A percentile compares a stretch with the other conserved stretches of the same genome.
Conservation (phyloP, 2,113 vertebrate species). For the Urocitellus parryii region DNA sequence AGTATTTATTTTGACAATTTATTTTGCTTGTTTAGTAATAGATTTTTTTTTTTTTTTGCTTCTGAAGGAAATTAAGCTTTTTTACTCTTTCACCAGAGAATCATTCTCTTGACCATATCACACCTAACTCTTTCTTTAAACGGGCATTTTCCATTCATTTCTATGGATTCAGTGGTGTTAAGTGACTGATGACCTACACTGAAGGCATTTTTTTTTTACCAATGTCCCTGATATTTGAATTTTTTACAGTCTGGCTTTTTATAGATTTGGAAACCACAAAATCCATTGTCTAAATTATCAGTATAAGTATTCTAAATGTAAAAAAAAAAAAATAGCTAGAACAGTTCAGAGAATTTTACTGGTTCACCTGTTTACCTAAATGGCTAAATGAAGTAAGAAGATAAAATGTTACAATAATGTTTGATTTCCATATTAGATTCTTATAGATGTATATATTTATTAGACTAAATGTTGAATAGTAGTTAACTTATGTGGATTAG, state of each 20-base stretch:
- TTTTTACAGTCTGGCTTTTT: background rate
- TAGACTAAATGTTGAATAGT: background rate
- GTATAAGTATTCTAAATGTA: background rate
- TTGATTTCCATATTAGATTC: background rate
- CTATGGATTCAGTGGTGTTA: background rate
- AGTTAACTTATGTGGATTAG: background rate
- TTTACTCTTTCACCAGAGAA: background rate
- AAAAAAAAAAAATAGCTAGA: background rate
- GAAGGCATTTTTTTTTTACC: background rate
- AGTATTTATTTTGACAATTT: background rate
- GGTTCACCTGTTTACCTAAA: background rate
- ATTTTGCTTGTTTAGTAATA: conserved; percentile 7
- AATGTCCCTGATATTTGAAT: background rate
- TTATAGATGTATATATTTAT: background rate
- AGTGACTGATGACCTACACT: background rate
- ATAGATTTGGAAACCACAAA: background rate
- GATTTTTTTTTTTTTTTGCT: background rate
- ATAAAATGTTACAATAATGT: background rate
- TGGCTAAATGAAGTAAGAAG: background rate
- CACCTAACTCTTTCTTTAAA: background rate
- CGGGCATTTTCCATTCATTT: background rate
- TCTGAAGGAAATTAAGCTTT: background rate
- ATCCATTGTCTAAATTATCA: background rate
- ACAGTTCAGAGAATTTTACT: background rate
- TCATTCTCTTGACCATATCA: background rate